phyloP scores from a whole-genome alignment of 64 coral and sea anemone species.

The Montipora sp. region DNA sequence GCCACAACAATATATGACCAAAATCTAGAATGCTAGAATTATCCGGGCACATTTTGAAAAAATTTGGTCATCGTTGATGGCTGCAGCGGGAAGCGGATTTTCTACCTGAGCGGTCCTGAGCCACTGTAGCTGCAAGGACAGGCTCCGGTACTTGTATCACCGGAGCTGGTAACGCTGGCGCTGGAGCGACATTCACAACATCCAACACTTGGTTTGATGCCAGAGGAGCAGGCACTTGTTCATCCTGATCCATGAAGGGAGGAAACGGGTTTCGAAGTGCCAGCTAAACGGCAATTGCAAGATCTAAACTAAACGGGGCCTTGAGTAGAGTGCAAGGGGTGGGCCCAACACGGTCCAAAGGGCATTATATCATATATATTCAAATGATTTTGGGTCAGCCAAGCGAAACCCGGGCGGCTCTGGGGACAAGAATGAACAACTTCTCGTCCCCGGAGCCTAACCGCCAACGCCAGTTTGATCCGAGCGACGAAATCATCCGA shows the following conservation, averaged over 20 bases:
- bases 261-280: conserved; percentile 8
- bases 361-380: neutral
- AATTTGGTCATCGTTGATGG: neutral
- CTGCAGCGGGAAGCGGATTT: conserved; percentile 22
- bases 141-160: neutral
- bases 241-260: neutral
- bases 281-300: conserved; percentile 1
- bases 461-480: too few relatives aligned
- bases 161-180: neutral
- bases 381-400: too few relatives aligned
- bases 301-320: conserved; percentile 19
- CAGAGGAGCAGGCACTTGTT: conserved; percentile 26
- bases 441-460: too few relatives aligned
- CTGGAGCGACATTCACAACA: conserved; percentile 22
- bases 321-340: conserved; percentile 23
- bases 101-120: too few relatives aligned
- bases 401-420: too few relatives aligned
- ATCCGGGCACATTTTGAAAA: neutral
- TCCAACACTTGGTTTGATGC: conserved; percentile 10
- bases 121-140: conserved; percentile 28
- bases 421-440: too few relatives aligned
- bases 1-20: neutral
- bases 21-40: neutral
- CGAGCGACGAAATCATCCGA: too few relatives aligned
- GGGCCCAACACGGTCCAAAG: neutral